Percentiles rank a stretch among this genome's conserved stretches.
These are phyloP conservation scores for Pomatorhinus ruficollis DNA, from an alignment of 2,113 vertebrate genomes.

Conservation along the genomic window DNA sequence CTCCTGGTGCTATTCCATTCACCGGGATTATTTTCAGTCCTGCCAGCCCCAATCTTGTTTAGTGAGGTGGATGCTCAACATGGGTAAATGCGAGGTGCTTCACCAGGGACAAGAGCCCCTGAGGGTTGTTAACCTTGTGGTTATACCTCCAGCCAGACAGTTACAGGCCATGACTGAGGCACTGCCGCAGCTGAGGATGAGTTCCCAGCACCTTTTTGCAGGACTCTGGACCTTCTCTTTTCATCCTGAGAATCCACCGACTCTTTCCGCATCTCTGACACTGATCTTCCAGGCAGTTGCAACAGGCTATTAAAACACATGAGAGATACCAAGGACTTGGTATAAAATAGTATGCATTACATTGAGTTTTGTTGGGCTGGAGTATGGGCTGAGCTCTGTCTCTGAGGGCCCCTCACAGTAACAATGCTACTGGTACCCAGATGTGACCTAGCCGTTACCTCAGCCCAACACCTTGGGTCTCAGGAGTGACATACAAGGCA, in stretches of 20 bases:
- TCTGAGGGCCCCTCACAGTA: neutral
- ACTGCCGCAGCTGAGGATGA: neutral
- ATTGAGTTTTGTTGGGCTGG: neutral
- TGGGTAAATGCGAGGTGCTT: neutral
- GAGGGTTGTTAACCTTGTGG: neutral
- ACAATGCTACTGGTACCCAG: neutral
- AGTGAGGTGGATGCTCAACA: neutral
- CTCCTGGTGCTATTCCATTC: neutral
- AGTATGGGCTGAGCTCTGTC: neutral
- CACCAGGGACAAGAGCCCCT: neutral
- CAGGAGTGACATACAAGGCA: fast-evolving
- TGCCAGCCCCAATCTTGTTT: neutral
- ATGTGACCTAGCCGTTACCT: neutral
- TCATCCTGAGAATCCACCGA: neutral
- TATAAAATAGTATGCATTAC: neutral
- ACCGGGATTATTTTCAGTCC: neutral
- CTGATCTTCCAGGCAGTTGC: neutral
- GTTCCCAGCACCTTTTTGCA: neutral
- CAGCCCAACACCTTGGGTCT: neutral
- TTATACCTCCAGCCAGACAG: neutral
- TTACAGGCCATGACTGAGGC: neutral
- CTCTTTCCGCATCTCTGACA: neutral
- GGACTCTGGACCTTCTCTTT: neutral
- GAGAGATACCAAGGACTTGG: neutral
- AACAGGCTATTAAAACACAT: neutral